These are phyloP conservation scores for Acipenser oxyrinchus DNA, from an alignment of 2,797 vertebrate genomes.

Conservation along the genomic window DNA sequence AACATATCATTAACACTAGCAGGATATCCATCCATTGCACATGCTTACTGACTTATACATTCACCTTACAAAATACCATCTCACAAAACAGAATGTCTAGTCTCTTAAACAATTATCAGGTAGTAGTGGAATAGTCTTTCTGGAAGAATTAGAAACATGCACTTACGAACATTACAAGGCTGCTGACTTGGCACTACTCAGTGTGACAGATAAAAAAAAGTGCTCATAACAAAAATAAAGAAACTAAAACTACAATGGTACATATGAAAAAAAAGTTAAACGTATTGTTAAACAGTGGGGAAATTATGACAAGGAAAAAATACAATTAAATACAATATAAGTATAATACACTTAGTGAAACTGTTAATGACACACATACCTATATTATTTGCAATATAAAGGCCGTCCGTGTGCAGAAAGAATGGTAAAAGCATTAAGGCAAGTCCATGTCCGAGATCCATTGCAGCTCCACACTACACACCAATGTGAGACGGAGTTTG, in stretches of 20 bases:
- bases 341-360: too few species aligned
- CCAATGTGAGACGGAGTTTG: conserved; percentile 70
- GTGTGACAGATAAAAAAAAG: too few species aligned
- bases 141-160: background rate
- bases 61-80: background rate
- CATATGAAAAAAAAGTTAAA: too few species aligned
- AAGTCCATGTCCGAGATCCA: conserved; percentile 67
- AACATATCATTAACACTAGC: too few species aligned
- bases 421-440: conserved; percentile 61
- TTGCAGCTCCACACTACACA: conserved; percentile 77
- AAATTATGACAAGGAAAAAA: too few species aligned
- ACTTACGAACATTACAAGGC: background rate
- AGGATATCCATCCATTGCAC: background rate
- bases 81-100: too few species aligned
- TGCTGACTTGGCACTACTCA: background rate
- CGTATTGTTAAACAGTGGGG: too few species aligned
- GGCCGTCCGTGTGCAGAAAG: conserved; percentile 66
- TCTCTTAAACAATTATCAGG: too few species aligned
- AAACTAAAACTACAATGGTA: too few species aligned
- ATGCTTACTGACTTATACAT: background rate
- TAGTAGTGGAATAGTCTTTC: background rate
- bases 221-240: too few species aligned
- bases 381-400: conserved; percentile 72
- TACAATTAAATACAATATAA: too few species aligned
- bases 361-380: conserved; percentile 46